A percentile compares a stretch with the other conserved stretches of the same genome.
Conservation (phyloP, 1,140 invertebrate species). For the Oryctes rhinoceros region DNA sequence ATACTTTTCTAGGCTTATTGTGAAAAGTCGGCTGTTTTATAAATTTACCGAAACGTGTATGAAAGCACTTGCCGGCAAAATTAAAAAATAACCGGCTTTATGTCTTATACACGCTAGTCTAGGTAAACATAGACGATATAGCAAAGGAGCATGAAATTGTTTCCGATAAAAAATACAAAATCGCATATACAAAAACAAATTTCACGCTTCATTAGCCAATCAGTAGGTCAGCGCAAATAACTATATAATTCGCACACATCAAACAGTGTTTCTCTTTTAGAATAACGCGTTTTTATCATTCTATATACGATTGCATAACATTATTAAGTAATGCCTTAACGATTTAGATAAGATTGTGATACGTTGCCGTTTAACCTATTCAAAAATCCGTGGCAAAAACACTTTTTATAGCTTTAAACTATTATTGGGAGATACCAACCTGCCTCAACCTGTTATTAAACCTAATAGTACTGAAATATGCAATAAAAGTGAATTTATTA, state of each 20-base stretch:
- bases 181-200: not conserved
- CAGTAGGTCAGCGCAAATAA: not conserved
- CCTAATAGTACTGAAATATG: too few species aligned
- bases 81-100: too few species aligned
- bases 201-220: constrained; percentile 2
- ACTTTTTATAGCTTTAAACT: not conserved
- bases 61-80: too few species aligned
- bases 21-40: too few species aligned
- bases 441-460: too few species aligned
- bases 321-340: not conserved
- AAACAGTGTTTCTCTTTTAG: not conserved
- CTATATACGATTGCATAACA: not conserved
- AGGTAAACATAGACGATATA: too few species aligned
- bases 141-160: too few species aligned
- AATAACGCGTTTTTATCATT: not conserved
- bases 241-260: not conserved
- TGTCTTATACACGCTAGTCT: too few species aligned
- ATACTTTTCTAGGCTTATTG: too few species aligned
- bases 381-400: not conserved
- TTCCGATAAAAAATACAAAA: too few species aligned
- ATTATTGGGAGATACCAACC: not conserved
- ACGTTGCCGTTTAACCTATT: not conserved
- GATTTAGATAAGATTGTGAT: not conserved
- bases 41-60: too few species aligned
- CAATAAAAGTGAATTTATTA: too few species aligned